A percentile compares a stretch with the other conserved stretches of the same genome.
phyloP scores from a whole-genome alignment of 2,113 vertebrate species.

The Centropus bengalensis region DNA sequence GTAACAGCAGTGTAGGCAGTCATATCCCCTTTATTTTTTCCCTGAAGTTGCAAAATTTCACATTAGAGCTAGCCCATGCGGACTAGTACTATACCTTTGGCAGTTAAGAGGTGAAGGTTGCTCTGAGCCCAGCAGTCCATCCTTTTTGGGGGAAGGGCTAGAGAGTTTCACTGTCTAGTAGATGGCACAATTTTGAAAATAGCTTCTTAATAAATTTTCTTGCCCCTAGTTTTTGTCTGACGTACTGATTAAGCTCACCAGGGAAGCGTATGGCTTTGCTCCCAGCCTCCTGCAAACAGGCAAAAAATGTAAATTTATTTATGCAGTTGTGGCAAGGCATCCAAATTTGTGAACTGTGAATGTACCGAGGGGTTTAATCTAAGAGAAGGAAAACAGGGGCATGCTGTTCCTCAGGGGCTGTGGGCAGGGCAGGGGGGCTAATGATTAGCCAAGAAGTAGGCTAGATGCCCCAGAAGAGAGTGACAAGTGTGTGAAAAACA shows the following conservation, averaged over 20 bases:
- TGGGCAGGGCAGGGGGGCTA: slow-evolving; percentile 38
- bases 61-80: neutral
- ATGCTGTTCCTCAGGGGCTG: slow-evolving; percentile 25
- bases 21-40: neutral
- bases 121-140: neutral
- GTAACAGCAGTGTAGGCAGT: neutral
- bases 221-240: neutral
- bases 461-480: slow-evolving; percentile 37
- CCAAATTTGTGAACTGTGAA: slow-evolving; percentile 35
- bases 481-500: slow-evolving; percentile 65
- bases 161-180: slow-evolving; percentile 8
- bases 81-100: neutral
- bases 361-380: neutral
- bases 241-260: slow-evolving; percentile 41
- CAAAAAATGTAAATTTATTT: slow-evolving; percentile 2
- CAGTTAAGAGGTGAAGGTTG: neutral
- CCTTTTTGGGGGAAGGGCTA: neutral
- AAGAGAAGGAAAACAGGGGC: slow-evolving; percentile 8
- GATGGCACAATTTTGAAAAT: slow-evolving; percentile 35
- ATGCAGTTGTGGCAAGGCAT: neutral
- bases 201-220: slow-evolving; percentile 35
- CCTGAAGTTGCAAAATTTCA: neutral
- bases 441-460: slow-evolving; percentile 66
- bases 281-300: neutral
- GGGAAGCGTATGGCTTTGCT: neutral